phyloP scores from a whole-genome alignment of 2,113 vertebrate species.

The Coptodon rendalli region DNA sequence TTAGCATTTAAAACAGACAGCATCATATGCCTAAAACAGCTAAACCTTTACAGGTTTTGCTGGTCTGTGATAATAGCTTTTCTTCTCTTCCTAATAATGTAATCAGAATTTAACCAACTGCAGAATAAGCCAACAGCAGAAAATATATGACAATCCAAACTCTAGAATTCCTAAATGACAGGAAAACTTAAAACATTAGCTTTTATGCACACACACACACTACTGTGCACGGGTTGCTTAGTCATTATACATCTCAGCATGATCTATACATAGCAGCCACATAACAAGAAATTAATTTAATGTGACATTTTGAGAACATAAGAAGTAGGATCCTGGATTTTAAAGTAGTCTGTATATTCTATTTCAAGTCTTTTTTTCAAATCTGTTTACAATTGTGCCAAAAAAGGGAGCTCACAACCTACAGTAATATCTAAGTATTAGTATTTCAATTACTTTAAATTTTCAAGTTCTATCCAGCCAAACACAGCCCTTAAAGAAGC shows the following conservation, averaged over 20 bases:
- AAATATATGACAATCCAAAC: neutral
- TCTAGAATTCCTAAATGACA: neutral
- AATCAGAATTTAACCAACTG: neutral
- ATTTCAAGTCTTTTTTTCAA: neutral
- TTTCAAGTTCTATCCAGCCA: neutral
- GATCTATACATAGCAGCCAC: constrained; percentile 1
- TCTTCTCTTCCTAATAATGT: neutral
- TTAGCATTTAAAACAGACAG: neutral
- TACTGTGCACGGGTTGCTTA: neutral
- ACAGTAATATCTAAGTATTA: neutral
- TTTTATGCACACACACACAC: neutral
- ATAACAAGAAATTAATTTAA: constrained; percentile 11
- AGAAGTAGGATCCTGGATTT: neutral
- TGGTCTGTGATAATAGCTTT: neutral
- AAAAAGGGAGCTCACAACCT: neutral
- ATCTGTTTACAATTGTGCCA: neutral
- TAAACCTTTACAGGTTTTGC: neutral
- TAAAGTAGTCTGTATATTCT: neutral
- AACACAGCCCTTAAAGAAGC: neutral
- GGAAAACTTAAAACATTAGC: neutral
- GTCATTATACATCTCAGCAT: neutral
- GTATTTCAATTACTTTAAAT: neutral
- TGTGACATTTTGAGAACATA: constrained; percentile 47
- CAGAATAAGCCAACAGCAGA: neutral
- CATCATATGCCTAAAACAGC: neutral